Evolutionary conservation across 2,113 vertebrate species (phyloP).

Genomic region (Grus americana): DNA sequence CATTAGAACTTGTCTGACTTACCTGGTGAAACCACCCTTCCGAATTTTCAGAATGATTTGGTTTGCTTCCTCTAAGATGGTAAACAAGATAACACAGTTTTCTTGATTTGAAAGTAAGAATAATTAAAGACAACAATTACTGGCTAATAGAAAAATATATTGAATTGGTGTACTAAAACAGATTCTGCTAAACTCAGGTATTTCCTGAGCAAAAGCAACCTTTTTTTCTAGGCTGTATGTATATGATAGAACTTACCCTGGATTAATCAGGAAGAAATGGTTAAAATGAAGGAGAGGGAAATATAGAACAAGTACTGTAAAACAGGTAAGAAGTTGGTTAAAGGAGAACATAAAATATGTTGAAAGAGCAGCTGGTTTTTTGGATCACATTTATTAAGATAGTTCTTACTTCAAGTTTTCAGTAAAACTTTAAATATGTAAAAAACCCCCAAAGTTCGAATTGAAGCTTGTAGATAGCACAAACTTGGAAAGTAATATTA

Average conservation of each 20-base stretch:
- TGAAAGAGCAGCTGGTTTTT: neutral
- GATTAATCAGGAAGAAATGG: neutral
- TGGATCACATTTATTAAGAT: neutral
- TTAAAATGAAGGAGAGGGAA: neutral
- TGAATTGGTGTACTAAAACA: neutral
- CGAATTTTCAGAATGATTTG: neutral
- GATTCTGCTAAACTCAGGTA: neutral
- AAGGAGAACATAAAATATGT: neutral
- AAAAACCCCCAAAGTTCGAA: neutral
- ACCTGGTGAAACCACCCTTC: neutral
- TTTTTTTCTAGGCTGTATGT: neutral
- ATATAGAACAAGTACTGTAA: neutral
- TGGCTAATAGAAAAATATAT: neutral
- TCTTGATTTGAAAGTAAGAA: neutral
- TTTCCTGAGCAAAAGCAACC: neutral
- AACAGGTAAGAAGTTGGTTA: neutral
- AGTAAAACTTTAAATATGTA: neutral
- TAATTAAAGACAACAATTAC: neutral
- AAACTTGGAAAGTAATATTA: neutral
- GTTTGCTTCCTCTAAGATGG: neutral
- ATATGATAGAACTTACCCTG: neutral
- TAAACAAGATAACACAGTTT: neutral
- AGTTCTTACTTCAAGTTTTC: neutral
- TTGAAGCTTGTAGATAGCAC: neutral
- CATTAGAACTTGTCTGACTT: neutral